phyloP scores from a whole-genome alignment of 2,888 invertebrate genomes.

The Ormia ochracea region DNA sequence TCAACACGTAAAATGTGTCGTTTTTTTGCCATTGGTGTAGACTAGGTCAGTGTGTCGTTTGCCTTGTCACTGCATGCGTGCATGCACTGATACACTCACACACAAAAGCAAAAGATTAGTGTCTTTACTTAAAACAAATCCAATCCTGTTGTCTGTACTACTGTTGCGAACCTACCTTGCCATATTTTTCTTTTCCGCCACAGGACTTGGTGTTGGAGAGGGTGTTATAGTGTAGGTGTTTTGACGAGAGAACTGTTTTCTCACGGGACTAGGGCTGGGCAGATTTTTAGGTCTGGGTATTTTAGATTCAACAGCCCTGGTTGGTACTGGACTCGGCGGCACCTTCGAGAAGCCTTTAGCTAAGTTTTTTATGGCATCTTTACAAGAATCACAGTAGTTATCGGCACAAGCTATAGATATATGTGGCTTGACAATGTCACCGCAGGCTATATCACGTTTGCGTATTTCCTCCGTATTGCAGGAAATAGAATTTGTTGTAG shows the following conservation, averaged over 20 bases:
- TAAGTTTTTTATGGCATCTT: constrained; percentile 79
- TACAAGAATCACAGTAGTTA: constrained; percentile 81
- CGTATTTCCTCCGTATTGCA: constrained; percentile 74
- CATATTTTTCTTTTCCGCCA: constrained; percentile 67
- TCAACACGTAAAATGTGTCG: too few species aligned
- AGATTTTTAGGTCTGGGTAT: constrained; percentile 75
- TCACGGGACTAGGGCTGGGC: constrained; percentile 74
- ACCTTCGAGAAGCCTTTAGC: constrained; percentile 77
- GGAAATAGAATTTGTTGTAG: constrained; percentile 67
- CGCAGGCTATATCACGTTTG: constrained; percentile 79
- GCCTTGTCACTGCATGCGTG: not conserved
- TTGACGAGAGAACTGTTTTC: constrained; percentile 73
- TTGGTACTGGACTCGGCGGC: constrained; percentile 60
- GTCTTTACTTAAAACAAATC: constrained; percentile 10
- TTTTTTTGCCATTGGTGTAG: too few species aligned
- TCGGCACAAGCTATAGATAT: constrained; percentile 78
- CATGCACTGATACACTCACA: too few species aligned
- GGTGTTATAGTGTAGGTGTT: constrained; percentile 76
- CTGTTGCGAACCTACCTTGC: constrained; percentile 68
- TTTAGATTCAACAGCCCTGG: constrained; percentile 69
- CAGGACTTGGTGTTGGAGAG: constrained; percentile 71
- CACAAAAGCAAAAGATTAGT: not conserved
- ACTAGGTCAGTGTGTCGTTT: too few species aligned
- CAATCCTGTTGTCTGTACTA: not conserved
- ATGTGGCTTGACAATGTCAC: constrained; percentile 78